These are phyloP conservation scores for Dipodomys stephensi DNA, from an alignment of 2,113 vertebrate genomes.

Conservation along the genomic window DNA sequence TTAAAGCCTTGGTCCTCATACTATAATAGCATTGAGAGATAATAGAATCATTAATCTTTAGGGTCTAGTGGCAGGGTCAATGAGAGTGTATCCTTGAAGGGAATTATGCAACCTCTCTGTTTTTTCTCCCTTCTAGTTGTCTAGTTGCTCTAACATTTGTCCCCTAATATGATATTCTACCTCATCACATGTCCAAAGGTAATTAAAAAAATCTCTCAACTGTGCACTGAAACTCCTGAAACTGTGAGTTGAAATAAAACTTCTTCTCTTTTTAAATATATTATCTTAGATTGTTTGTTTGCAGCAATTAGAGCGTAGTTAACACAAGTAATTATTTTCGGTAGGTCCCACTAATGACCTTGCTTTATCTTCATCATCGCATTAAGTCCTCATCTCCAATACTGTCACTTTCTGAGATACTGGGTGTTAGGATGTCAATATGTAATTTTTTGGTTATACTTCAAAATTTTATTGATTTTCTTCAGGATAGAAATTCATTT, in stretches of 20 bases:
- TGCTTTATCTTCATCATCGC: not conserved
- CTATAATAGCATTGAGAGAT: not conserved
- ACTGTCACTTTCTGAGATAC: not conserved
- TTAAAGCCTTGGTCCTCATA: not conserved
- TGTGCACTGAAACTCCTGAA: not conserved
- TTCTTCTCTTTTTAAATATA: not conserved
- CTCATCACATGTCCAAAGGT: not conserved
- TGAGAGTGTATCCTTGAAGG: not conserved
- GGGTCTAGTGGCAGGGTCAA: not conserved
- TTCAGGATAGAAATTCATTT: too few relatives aligned
- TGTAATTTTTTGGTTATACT: not conserved
- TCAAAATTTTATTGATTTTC: too few relatives aligned
- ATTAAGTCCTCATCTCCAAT: not conserved
- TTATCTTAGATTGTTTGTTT: not conserved
- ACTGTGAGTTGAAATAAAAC: not conserved
- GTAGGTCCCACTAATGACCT: not conserved
- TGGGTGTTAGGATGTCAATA: not conserved
- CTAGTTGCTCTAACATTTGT: too few relatives aligned
- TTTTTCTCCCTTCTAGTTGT: not conserved
- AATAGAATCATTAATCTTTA: not conserved
- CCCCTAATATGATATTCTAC: not conserved
- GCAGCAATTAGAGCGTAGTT: not conserved
- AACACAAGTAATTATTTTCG: not conserved
- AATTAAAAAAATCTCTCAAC: not conserved
- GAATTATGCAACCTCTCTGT: fast-evolving